Evolutionary conservation across 2,797 vertebrate species (phyloP).

Genomic region (Alfaro cultratus): DNA sequence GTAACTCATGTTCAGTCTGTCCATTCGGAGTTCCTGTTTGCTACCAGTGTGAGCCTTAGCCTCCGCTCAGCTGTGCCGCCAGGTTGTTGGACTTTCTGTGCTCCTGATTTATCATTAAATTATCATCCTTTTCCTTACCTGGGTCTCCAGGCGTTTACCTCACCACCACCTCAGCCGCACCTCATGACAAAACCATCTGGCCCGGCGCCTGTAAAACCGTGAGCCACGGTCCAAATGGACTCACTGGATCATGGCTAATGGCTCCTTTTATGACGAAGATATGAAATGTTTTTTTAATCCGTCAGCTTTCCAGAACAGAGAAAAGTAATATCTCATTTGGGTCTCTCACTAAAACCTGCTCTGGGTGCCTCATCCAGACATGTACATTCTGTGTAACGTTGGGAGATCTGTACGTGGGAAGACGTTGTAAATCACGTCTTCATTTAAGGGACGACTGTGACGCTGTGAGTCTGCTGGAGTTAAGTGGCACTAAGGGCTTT

Average conservation of each 20-base stretch:
- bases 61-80: too few relatives aligned
- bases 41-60: too few relatives aligned
- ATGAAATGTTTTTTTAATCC: conserved; percentile 66
- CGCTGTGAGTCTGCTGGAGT: background rate
- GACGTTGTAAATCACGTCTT: conserved; percentile 13
- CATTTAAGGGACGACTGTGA: conserved; percentile 7
- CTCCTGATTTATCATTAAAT: too few relatives aligned
- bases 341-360: conserved; percentile 45
- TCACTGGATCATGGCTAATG: conserved; percentile 33
- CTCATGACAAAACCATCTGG: too few relatives aligned
- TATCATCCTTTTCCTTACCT: too few relatives aligned
- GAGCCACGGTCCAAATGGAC: conserved; percentile 44
- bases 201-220: conserved; percentile 20
- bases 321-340: conserved; percentile 58
- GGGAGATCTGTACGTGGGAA: conserved; percentile 22
- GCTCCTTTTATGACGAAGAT: conserved; percentile 65
- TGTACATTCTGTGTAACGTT: conserved; percentile 25
- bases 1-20: too few relatives aligned
- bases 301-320: conserved; percentile 49
- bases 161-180: too few relatives aligned
- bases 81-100: too few relatives aligned
- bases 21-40: too few relatives aligned
- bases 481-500: background rate
- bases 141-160: too few relatives aligned
- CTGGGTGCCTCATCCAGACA: conserved; percentile 33